These are phyloP conservation scores for Amiota communis DNA, from an alignment of 2,888 invertebrate genomes.

Conservation along the genomic window DNA sequence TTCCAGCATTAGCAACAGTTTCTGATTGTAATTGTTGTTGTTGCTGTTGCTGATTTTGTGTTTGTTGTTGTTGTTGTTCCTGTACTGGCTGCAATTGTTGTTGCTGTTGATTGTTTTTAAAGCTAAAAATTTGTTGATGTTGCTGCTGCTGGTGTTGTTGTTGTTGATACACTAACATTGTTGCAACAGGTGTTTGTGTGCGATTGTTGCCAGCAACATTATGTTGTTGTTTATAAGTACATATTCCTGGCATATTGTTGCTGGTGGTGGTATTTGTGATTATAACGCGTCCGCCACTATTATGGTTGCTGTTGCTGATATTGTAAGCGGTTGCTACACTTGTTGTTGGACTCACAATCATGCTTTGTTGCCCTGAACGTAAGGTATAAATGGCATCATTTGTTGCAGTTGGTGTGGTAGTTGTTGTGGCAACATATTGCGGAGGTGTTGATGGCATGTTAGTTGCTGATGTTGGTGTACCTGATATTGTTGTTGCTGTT, in stretches of 20 bases:
- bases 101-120: conserved; percentile 63
- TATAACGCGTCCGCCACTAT: conserved; percentile 54
- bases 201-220: conserved; percentile 43
- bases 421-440: conserved; percentile 38
- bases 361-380: conserved; percentile 51
- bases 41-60: conserved; percentile 46
- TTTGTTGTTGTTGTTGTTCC: conserved; percentile 50
- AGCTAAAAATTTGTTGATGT: conserved; percentile 60
- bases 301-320: conserved; percentile 33
- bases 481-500: conserved; percentile 33
- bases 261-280: conserved; percentile 44
- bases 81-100: conserved; percentile 45
- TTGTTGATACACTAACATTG: conserved; percentile 50
- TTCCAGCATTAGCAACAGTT: conserved; percentile 42
- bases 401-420: conserved; percentile 31
- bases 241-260: conserved; percentile 42
- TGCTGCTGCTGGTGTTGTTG: conserved; percentile 46
- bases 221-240: conserved; percentile 32
- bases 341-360: conserved; percentile 53
- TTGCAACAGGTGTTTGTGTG: conserved; percentile 55
- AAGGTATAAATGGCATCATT: conserved; percentile 49
- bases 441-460: conserved; percentile 28
- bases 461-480: conserved; percentile 31
- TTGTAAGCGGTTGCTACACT: neutral
- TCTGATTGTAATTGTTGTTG: conserved; percentile 44